Percentiles rank a stretch among this genome's conserved stretches.
phyloP scores from a whole-genome alignment of 2,888 invertebrate species.

The Mechanitis messenoides region DNA sequence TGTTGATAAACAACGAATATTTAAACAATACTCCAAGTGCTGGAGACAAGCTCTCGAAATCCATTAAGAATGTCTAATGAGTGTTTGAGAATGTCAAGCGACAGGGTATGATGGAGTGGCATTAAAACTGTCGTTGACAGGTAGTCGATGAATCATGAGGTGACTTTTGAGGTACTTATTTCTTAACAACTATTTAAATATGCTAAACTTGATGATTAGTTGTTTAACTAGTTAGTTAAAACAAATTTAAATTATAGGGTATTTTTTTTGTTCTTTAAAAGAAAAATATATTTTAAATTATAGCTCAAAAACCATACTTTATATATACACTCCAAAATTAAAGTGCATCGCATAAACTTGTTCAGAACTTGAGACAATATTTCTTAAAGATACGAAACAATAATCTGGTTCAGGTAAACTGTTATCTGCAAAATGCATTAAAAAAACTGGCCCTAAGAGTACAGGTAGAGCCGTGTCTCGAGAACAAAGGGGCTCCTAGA shows the following conservation, averaged over 20 bases:
- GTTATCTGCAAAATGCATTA: constrained; percentile 31
- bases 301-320: not conserved
- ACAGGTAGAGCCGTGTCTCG: constrained; percentile 69
- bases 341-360: constrained; percentile 53
- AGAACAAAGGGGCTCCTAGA: constrained; percentile 70
- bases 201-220: not conserved
- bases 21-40: constrained; percentile 29
- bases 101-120: constrained; percentile 60
- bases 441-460: constrained; percentile 41
- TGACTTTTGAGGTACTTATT: constrained; percentile 14
- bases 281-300: not conserved
- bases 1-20: constrained; percentile 26
- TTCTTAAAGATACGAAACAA: constrained; percentile 44
- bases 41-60: constrained; percentile 48
- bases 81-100: constrained; percentile 56
- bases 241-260: not conserved
- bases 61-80: constrained; percentile 62
- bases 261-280: too few species aligned
- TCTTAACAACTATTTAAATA: too few species aligned
- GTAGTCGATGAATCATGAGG: constrained; percentile 61
- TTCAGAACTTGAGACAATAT: constrained; percentile 49
- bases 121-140: constrained; percentile 61
- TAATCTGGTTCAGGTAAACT: constrained; percentile 53
- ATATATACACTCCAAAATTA: constrained; percentile 32
- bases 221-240: not conserved